Percentiles rank a stretch among this genome's conserved stretches.
These are phyloP conservation scores for Agrilus mali DNA, from an alignment of 2,888 invertebrate genomes.

Conservation along the genomic window DNA sequence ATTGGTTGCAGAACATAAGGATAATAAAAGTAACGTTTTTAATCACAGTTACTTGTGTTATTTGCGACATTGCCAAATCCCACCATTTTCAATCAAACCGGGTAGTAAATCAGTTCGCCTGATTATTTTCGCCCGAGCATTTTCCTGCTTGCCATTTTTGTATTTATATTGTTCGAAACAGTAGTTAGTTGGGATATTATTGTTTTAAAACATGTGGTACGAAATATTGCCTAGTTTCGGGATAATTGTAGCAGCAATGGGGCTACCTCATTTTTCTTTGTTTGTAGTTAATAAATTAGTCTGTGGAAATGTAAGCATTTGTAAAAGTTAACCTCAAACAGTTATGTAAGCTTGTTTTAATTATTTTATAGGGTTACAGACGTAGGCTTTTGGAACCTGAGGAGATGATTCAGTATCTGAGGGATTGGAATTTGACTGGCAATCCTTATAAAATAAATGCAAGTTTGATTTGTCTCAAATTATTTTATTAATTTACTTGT, in stretches of 20 bases:
- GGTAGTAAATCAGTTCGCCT: no score
- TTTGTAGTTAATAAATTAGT: slow-evolving; percentile 48
- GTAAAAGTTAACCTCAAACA: slow-evolving; percentile 2
- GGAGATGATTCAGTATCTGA: slow-evolving; percentile 43
- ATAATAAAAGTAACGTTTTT: no score
- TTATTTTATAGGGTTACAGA: slow-evolving; percentile 30
- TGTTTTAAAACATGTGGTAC: slow-evolving; percentile 48
- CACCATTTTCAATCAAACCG: no score
- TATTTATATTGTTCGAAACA: no score
- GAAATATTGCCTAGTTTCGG: slow-evolving; percentile 54
- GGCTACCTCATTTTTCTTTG: slow-evolving; percentile 47
- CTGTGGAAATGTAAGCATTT: slow-evolving; percentile 39
- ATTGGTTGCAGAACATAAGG: no score
- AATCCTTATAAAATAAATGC: slow-evolving; percentile 45
- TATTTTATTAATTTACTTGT: no score
- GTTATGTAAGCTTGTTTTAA: slow-evolving; percentile 4
- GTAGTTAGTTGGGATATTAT: no score
- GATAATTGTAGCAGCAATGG: slow-evolving; percentile 45
- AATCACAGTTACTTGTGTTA: no score
- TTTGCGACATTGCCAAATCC: no score
- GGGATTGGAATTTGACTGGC: slow-evolving; percentile 47
- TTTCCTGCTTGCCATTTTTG: no score
- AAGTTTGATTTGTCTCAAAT: neutral
- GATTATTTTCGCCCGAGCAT: no score
- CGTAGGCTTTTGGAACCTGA: slow-evolving; percentile 40